These are phyloP conservation scores for Tokudaia muenninki DNA, from an alignment of 2,797 vertebrate genomes.

Conservation along the genomic window DNA sequence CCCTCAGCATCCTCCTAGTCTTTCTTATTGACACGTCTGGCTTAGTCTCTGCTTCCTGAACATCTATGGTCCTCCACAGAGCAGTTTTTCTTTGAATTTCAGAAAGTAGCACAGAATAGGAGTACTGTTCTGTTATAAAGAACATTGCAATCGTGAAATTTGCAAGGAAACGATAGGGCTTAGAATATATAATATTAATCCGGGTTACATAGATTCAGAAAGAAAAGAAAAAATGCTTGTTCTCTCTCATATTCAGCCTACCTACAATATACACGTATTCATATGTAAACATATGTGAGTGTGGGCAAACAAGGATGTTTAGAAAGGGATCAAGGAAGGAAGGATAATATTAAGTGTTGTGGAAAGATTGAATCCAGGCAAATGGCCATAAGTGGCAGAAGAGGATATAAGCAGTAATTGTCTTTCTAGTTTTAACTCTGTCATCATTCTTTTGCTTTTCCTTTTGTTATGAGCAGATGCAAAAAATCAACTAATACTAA, in stretches of 20 bases:
- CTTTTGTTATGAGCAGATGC: background rate
- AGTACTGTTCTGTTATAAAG: background rate
- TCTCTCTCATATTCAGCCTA: background rate
- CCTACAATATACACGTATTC: background rate
- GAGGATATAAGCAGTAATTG: background rate
- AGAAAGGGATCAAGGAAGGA: background rate
- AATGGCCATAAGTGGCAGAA: background rate
- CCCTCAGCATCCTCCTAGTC: fast-evolving
- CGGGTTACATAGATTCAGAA: background rate
- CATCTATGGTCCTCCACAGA: background rate
- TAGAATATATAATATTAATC: background rate
- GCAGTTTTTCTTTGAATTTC: background rate
- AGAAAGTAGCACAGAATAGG: background rate
- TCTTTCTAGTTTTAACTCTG: background rate
- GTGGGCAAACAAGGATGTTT: background rate
- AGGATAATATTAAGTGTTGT: background rate
- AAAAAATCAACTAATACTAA: no score
- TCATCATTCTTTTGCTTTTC: background rate
- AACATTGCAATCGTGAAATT: background rate
- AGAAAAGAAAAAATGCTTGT: background rate
- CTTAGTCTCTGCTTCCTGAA: background rate
- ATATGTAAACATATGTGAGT: background rate
- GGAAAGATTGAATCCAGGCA: background rate
- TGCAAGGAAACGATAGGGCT: background rate
- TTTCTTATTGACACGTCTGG: background rate